Conservation (phyloP, 2,888 invertebrate species). For the Phania funesta region DNA sequence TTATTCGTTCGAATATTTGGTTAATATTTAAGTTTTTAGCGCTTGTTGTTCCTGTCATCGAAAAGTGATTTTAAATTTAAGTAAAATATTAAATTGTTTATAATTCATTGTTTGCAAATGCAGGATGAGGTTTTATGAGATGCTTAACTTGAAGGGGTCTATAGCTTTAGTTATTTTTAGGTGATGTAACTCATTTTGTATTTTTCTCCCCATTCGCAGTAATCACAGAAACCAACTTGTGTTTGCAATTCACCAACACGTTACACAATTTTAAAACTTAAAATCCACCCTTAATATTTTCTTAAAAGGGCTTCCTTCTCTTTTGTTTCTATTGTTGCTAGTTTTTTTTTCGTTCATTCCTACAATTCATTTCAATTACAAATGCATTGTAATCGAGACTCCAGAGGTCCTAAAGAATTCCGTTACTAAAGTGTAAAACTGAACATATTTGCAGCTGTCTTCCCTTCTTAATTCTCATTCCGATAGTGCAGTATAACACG, state of each 20-base stretch:
- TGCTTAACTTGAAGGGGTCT: too few relatives aligned
- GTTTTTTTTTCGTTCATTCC: constrained; percentile 15
- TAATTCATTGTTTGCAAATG: too few relatives aligned
- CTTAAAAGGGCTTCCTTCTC: constrained; percentile 1
- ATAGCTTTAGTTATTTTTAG: too few relatives aligned
- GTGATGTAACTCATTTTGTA: too few relatives aligned
- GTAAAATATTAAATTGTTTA: too few relatives aligned
- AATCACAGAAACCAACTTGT: background rate
- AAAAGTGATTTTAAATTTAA: too few relatives aligned
- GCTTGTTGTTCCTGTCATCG: too few relatives aligned
- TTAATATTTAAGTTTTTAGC: too few relatives aligned
- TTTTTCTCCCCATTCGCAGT: background rate
- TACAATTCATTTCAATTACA: constrained; percentile 39
- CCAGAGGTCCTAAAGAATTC: constrained; percentile 32
- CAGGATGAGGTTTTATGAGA: too few relatives aligned
- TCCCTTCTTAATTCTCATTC: constrained; percentile 28
- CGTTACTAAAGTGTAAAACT: constrained; percentile 47
- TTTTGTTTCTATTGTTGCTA: constrained; percentile 2
- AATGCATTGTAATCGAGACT: constrained; percentile 54
- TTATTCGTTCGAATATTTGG: too few relatives aligned
- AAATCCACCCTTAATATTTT: constrained; percentile 16
- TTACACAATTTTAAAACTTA: background rate
- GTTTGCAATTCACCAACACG: background rate
- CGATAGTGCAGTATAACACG: constrained; percentile 40
- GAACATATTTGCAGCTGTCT: constrained; percentile 56